Evolutionary conservation across 2,113 vertebrate genomes (phyloP), one percentile per base, ranked within the genome.

Genomic region (Acanthisitta chloris): DNA sequence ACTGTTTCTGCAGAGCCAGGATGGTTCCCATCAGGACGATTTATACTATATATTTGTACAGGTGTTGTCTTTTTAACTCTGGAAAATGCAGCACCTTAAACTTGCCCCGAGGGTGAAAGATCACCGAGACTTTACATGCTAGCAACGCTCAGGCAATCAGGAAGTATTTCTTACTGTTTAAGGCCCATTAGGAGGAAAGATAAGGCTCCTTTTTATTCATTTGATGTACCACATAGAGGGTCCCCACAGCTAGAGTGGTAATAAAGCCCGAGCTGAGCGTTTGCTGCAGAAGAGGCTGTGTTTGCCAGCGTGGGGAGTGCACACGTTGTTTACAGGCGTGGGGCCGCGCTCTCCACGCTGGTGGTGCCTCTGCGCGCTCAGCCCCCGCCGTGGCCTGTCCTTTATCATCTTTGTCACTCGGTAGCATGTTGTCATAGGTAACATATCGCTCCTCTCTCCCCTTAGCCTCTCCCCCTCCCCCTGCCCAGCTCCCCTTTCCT

Each of bases 361-460:
- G 98, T 98, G 97, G 98, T 94, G 96, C 98, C 95, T 94, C 95
- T 88, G 97, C 91, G 90, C 96, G 94, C 98, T 98, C 98, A 99
- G 98, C n/a, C n/a, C 98, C 98, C 70, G 49, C 97, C 98, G 98
- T 98, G 97, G 98, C 98, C 98, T 96, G 92, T 98, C 98, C 98
- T 99, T 99, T 98, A 98, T 99, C 99, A 98, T 98, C 98, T 97
- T 96, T 98, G 98, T 99, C 99, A 98, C 98, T 98, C 96, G 59
- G 97, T 98, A 92, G 97, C 95, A 90, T 77, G 96, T 98, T 98
- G 98, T 98, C 97, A 92, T 96, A 98, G 98, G 98, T 98, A 98
- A 96, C 96, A 42, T 92, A 96, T 91, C 93, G 33, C 97, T 98
- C 91, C 93, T 96, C 76, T 18, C 98, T 97, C 94, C 90, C 97